A percentile compares a stretch with the other conserved stretches of the same genome.
phyloP scores from a whole-genome alignment of 2,797 vertebrate genomes.

The Gymnopithys bicolor region DNA sequence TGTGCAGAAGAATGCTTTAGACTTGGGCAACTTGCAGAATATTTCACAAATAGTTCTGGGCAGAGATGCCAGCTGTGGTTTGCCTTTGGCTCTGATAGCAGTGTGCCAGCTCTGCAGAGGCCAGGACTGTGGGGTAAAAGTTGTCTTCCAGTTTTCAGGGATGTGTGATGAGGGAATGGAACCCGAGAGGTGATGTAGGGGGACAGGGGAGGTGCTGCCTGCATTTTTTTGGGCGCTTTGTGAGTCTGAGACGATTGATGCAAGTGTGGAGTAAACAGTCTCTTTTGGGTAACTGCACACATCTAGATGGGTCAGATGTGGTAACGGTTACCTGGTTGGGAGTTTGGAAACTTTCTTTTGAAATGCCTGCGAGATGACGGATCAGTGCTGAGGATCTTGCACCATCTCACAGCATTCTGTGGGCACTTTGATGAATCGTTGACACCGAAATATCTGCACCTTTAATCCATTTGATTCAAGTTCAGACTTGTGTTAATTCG shows the following conservation, averaged over 20 bases:
- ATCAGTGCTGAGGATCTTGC: not conserved
- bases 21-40: not conserved
- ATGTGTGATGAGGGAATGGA: not conserved
- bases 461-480: not conserved
- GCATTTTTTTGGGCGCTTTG: not conserved
- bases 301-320: not conserved
- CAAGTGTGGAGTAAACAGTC: not conserved
- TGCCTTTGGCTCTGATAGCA: not conserved
- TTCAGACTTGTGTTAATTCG: not conserved
- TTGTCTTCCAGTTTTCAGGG: not conserved
- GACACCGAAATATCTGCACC: not conserved
- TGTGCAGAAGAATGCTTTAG: not conserved
- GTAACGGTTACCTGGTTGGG: not conserved
- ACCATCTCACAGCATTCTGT: not conserved
- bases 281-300: not conserved
- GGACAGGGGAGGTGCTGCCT: not conserved
- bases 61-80: not conserved
- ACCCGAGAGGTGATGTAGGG: not conserved
- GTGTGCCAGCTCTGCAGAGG: not conserved
- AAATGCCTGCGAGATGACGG: not conserved
- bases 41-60: not conserved
- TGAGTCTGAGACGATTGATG: not conserved
- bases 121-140: not conserved
- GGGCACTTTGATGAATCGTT: not conserved
- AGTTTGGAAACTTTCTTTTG: slow-evolving; percentile 11